Base-by-base conservation (phyloP, 2,888 invertebrate genomes). In the Cordylochernes scorpioides region DNA sequence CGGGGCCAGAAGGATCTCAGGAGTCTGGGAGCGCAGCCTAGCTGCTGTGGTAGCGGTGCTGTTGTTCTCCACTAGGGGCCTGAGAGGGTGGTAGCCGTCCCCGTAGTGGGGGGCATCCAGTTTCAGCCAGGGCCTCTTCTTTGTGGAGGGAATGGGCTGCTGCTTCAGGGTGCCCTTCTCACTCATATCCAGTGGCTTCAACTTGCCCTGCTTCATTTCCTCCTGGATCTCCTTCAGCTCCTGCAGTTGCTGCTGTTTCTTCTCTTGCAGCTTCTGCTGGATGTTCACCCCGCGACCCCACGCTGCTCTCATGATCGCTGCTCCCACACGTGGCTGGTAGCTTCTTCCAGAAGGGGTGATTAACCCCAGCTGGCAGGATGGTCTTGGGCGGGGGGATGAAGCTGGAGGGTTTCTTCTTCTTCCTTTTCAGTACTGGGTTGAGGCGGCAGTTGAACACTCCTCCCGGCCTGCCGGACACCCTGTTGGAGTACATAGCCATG, bases 361-460 rank as follows among this genome's bases (percentile, higher is more conserved):
- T n/a, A n/a, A n/a, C n/a, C n/a, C n/a, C n/a, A n/a, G n/a, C n/a
- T n/a, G n/a, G n/a, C n/a, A n/a, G n/a, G 1, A 29, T 24, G 8
- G 32, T 28, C 30, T 47, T 44, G 6, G 49, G 48, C 1, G 75
- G 75, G 1, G 77, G 77, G 3, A 78, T 69, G 50, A 78, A 77
- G 1, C 69, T 67, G 1, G 77, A 75, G n/a, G 78, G 77, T 51
- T 77, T 78, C 51, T 80, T 80, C 55, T 78, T 78, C 50, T 78
- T 78, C 15, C 77, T 61, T 36, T 67, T 70, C 13, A 64, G 63
- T 22, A 54, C 55, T 1, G 77, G 73, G 49, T 74, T 75, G 3
- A 80, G 75, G 22, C 77, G 63, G 46, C 80, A 78, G 50, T 78
- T 80, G 51, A 80, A 80, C n/a, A 80, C 77, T n/a, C n/a, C n/a